Conservation (phyloP, 2,888 invertebrate species). For the Harmothoe impar region DNA sequence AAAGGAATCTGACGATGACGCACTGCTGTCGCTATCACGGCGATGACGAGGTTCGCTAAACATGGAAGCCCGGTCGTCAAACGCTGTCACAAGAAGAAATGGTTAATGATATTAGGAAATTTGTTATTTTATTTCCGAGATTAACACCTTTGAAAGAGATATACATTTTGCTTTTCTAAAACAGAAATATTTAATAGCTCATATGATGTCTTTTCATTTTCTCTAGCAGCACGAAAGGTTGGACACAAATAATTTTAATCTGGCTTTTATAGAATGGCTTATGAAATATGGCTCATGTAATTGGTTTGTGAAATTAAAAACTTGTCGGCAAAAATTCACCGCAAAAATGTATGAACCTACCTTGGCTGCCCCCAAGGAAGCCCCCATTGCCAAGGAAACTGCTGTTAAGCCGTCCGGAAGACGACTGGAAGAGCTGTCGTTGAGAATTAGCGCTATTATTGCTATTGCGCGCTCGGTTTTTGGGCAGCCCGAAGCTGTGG, state of each 20-base stretch:
- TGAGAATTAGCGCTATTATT: neutral
- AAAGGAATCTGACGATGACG: neutral
- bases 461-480: neutral
- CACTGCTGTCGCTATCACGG: neutral
- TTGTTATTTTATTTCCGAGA: neutral
- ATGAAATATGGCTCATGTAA: too few species aligned
- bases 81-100: neutral
- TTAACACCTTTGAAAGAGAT: too few species aligned
- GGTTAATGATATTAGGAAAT: too few species aligned
- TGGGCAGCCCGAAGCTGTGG: neutral
- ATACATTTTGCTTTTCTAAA: too few species aligned
- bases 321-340: too few species aligned
- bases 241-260: too few species aligned
- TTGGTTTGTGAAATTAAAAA: too few species aligned
- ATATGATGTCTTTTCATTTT: too few species aligned
- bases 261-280: too few species aligned
- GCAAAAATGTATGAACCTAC: neutral
- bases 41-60: slow-evolving; percentile 48
- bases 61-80: slow-evolving; percentile 35
- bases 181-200: too few species aligned
- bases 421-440: slow-evolving; percentile 1
- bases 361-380: neutral
- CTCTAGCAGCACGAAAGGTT: too few species aligned
- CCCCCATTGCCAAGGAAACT: neutral
- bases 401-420: neutral